Conservation (phyloP, 2,888 invertebrate genomes). For the Trichacis sp. region DNA sequence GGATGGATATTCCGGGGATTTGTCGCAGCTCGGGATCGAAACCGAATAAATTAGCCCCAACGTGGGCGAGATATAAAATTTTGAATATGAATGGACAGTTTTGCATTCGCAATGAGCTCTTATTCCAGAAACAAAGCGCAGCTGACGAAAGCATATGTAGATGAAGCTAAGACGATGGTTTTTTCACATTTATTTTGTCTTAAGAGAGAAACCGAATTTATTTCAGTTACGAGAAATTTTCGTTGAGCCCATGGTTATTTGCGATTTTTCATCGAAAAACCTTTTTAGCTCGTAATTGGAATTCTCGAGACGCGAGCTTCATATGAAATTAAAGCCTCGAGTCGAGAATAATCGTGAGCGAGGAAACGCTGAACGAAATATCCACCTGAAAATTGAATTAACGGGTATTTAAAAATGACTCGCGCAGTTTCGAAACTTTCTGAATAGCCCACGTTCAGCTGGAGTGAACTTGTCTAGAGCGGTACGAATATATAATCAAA, state of each 20-base stretch:
- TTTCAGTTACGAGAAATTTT: too few species aligned
- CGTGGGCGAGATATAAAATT: constrained; percentile 82
- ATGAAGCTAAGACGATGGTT: constrained; percentile 61
- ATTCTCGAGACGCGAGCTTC: not conserved
- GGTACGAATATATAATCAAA: constrained; percentile 31
- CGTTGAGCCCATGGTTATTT: too few species aligned
- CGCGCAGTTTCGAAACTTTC: constrained; percentile 12
- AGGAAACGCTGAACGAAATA: not conserved
- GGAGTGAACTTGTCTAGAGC: constrained; percentile 30
- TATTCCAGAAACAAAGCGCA: constrained; percentile 73
- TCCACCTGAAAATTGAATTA: constrained; percentile 20
- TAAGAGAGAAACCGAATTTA: too few species aligned
- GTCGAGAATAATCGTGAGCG: not conserved
- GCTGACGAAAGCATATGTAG: constrained; percentile 75
- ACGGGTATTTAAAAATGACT: constrained; percentile 26
- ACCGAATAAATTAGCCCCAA: constrained; percentile 83
- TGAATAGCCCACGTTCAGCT: constrained; percentile 15
- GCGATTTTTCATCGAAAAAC: too few species aligned
- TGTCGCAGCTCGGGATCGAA: constrained; percentile 68
- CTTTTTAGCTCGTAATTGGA: not conserved
- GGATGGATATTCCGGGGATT: constrained; percentile 57
- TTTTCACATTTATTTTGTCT: constrained; percentile 4
- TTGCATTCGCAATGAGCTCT: constrained; percentile 87
- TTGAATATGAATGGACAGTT: constrained; percentile 91
- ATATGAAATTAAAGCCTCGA: not conserved